phyloP scores from a whole-genome alignment of 2,888 invertebrate genomes.

The Tinea trinotella region DNA sequence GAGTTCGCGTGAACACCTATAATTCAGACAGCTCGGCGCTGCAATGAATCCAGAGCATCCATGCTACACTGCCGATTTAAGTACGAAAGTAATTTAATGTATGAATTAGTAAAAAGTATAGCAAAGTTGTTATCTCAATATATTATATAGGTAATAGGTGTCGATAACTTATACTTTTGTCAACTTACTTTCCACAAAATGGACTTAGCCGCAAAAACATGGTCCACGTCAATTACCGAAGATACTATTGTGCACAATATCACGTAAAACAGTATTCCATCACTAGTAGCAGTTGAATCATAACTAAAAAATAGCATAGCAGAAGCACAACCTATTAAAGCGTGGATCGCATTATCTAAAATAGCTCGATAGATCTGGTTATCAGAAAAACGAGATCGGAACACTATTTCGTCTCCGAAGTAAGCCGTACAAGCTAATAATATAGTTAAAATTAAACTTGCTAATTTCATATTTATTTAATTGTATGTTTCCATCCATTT shows the following conservation, averaged over 20 bases:
- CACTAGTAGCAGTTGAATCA: constrained; percentile 30
- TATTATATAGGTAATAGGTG: no score
- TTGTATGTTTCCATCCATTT: neutral
- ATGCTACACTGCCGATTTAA: no score
- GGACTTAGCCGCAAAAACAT: constrained; percentile 51
- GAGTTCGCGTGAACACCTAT: no score
- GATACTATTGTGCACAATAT: constrained; percentile 46
- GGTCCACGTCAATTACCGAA: constrained; percentile 52
- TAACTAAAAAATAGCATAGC: constrained; percentile 44
- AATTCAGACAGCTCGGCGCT: no score
- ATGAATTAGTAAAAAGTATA: no score
- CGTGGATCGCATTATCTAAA: constrained; percentile 45
- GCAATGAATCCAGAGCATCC: no score
- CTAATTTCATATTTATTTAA: constrained; percentile 33
- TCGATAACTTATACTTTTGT: no score
- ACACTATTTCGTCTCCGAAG: constrained; percentile 51
- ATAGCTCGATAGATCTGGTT: constrained; percentile 42
- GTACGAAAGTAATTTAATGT: no score
- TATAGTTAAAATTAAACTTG: constrained; percentile 34
- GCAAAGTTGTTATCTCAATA: no score
- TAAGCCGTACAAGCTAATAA: constrained; percentile 34
- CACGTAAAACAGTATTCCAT: constrained; percentile 34
- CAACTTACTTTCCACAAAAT: constrained; percentile 44
- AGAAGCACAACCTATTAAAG: constrained; percentile 42
- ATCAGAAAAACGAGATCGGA: constrained; percentile 44